These are phyloP conservation scores for human (Homo sapiens) DNA, from an alignment of 2,113 vertebrate genomes.

Conservation along the genomic window DNA sequence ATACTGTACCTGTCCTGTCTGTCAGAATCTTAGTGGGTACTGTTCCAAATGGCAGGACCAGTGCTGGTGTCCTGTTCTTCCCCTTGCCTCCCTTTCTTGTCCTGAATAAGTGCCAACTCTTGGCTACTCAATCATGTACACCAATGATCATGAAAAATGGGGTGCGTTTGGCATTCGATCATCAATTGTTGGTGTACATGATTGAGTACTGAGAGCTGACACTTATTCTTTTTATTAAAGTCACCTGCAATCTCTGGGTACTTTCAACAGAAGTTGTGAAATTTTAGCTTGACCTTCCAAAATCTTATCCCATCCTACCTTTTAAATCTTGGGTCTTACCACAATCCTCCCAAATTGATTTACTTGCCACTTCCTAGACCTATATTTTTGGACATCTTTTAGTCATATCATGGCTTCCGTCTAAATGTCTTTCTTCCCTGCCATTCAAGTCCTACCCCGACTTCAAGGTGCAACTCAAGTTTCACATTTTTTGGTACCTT, in stretches of 20 bases:
- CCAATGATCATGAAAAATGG: background rate
- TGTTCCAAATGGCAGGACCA: background rate
- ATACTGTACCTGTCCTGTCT: background rate
- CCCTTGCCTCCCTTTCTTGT: background rate
- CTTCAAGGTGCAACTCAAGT: background rate
- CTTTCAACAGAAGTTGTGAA: background rate
- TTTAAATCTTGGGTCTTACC: background rate
- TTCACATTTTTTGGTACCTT: background rate
- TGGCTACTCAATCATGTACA: background rate
- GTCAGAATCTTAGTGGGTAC: background rate
- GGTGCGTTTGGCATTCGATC: no score
- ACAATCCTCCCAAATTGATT: background rate
- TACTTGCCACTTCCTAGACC: background rate
- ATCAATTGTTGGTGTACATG: no score
- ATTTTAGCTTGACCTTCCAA: background rate
- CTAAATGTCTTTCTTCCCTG: background rate
- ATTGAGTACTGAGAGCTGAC: no score
- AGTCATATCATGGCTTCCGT: background rate
- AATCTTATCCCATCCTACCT: background rate
- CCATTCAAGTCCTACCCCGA: background rate
- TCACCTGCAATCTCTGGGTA: background rate
- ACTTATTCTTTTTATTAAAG: background rate
- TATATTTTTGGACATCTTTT: background rate
- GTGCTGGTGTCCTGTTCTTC: background rate
- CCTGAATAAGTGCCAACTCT: background rate